Evolutionary conservation across 2,888 invertebrate species (phyloP).

Genomic region (Nebria salina): DNA sequence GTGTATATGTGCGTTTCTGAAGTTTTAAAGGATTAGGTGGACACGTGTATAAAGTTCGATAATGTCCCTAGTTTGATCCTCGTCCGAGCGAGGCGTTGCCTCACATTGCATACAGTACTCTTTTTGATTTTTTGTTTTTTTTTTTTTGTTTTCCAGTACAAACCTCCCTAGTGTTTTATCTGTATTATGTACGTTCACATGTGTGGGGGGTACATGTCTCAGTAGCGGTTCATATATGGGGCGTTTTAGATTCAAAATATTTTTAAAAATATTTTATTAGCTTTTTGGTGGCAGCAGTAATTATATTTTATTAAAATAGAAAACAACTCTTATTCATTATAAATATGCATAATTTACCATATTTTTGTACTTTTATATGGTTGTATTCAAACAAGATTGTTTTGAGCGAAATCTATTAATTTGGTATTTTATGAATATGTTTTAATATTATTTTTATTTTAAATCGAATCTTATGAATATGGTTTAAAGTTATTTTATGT

Average conservation of each 20-base stretch:
- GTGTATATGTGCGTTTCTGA: background rate
- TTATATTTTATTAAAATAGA: too few relatives aligned
- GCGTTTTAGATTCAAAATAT: background rate
- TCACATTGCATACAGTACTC: slow-evolving; percentile 2
- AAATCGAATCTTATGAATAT: too few relatives aligned
- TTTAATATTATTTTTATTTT: too few relatives aligned
- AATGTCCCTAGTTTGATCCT: slow-evolving; percentile 48
- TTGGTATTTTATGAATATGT: too few relatives aligned
- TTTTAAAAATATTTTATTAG: background rate
- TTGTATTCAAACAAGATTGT: too few relatives aligned
- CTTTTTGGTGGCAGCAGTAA: too few relatives aligned
- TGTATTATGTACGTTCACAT: slow-evolving; percentile 38
- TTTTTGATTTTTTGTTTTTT: background rate
- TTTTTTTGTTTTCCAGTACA: slow-evolving; percentile 2
- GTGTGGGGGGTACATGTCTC: background rate
- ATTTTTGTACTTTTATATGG: too few relatives aligned
- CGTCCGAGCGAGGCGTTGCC: slow-evolving; percentile 3
- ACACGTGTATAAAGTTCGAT: slow-evolving; percentile 51
- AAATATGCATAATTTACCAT: too few relatives aligned
- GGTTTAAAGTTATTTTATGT: too few relatives aligned
- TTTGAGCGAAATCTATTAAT: too few relatives aligned
- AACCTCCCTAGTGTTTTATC: slow-evolving; percentile 48
- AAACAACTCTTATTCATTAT: too few relatives aligned
- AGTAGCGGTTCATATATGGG: background rate
- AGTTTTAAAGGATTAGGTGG: slow-evolving; percentile 51